Conservation (phyloP, 53 echinoderm and acorn worm species). For the Pentamera pediparva region DNA sequence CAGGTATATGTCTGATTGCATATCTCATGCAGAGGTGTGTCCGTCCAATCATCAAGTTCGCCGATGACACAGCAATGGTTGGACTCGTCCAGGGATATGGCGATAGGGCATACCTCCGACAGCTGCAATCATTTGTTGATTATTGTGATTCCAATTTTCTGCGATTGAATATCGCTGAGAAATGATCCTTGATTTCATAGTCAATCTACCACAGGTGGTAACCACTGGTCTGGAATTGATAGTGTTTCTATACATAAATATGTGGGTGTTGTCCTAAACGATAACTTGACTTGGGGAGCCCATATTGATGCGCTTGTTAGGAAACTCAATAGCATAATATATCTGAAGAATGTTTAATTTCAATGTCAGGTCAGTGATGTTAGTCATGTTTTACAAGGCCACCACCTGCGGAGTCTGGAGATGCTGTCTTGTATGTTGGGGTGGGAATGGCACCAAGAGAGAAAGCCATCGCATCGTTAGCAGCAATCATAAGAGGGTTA, state of each 20-base stretch:
- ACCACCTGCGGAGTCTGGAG: not conserved
- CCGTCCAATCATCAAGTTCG: not conserved
- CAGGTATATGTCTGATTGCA: constrained; percentile 5
- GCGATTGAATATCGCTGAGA: not conserved
- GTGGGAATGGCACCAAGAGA: not conserved
- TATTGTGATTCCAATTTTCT: not conserved
- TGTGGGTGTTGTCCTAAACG: not conserved
- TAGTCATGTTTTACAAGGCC: not conserved
- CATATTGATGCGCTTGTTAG: not conserved
- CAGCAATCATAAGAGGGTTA: no score
- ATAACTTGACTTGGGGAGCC: not conserved
- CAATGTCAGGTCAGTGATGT: not conserved
- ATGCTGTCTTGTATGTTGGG: not conserved
- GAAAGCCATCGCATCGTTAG: not conserved
- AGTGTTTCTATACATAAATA: not conserved
- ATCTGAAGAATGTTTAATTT: not conserved
- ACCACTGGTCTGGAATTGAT: not conserved
- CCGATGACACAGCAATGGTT: constrained; percentile 1
- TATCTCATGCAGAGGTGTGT: not conserved
- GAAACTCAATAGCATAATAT: not conserved
- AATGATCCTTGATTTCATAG: not conserved
- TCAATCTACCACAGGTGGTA: no score
- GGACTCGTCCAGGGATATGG: not conserved
- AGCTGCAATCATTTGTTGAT: constrained; percentile 12
- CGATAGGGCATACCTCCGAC: constrained; percentile 7